Percentiles rank a stretch among this genome's conserved stretches.
These are phyloP conservation scores for Limnephilus lunatus DNA, from an alignment of 2,888 invertebrate genomes.

Conservation along the genomic window DNA sequence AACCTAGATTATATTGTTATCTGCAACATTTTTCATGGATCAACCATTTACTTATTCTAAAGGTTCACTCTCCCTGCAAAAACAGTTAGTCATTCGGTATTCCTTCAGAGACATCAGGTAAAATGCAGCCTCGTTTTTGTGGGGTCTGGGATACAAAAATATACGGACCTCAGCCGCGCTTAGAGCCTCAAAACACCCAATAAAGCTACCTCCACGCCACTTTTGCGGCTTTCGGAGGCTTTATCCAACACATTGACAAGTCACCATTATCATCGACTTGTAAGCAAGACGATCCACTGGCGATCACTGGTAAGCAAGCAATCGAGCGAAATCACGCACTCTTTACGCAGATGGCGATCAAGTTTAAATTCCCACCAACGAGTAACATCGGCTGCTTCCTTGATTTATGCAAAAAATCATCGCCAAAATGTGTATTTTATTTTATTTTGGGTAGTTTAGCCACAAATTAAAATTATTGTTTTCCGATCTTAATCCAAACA, in stretches of 20 bases:
- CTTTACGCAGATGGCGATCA: too few relatives aligned
- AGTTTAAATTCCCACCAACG: too few relatives aligned
- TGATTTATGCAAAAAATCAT: too few relatives aligned
- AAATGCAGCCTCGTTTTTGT: constrained; percentile 40
- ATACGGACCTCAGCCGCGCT: background rate
- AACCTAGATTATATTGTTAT: too few relatives aligned
- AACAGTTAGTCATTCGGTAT: constrained; percentile 24
- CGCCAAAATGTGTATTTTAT: too few relatives aligned
- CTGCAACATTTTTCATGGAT: too few relatives aligned
- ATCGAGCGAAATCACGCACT: too few relatives aligned
- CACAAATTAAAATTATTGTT: too few relatives aligned
- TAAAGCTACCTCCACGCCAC: background rate
- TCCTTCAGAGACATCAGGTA: constrained; percentile 47
- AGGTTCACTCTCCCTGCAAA: background rate
- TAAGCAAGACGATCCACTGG: background rate
- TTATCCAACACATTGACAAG: constrained; percentile 27
- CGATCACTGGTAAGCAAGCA: too few relatives aligned
- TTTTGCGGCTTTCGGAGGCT: background rate
- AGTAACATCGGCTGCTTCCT: too few relatives aligned
- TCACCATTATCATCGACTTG: constrained; percentile 6
- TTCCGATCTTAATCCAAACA: too few relatives aligned
- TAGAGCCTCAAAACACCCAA: constrained; percentile 25
- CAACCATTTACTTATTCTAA: background rate
- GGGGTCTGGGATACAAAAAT: background rate
- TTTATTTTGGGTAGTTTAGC: too few relatives aligned